A percentile compares a stretch with the other conserved stretches of the same genome.
phyloP scores from a whole-genome alignment of 1,140 invertebrate species.

The Megathymus violae region DNA sequence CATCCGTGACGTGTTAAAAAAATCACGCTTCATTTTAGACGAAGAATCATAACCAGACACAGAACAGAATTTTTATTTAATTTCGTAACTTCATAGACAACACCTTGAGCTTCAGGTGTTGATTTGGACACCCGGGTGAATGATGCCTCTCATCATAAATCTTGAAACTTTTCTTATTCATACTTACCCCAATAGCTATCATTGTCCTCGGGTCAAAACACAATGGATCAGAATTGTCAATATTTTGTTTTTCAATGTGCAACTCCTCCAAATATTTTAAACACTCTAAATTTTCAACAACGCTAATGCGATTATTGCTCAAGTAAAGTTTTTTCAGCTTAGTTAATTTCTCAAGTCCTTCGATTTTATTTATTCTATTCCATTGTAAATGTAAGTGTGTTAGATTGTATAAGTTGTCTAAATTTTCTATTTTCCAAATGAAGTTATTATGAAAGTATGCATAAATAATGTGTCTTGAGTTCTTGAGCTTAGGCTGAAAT shows the following conservation, averaged over 20 bases:
- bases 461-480: constrained; percentile 83
- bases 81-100: no score
- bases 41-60: no score
- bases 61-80: no score
- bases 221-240: constrained; percentile 83
- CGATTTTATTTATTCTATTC: constrained; percentile 86
- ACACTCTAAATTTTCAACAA: constrained; percentile 87
- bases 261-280: constrained; percentile 86
- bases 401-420: constrained; percentile 84
- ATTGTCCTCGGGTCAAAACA: constrained; percentile 87
- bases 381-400: constrained; percentile 88
- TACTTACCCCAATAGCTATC: constrained; percentile 84
- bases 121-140: no score
- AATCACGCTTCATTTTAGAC: no score
- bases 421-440: constrained; percentile 85
- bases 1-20: no score
- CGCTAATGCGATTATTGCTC: constrained; percentile 87
- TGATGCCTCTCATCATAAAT: no score
- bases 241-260: constrained; percentile 87
- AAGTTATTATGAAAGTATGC: constrained; percentile 87
- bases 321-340: constrained; percentile 87
- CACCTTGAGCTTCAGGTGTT: no score
- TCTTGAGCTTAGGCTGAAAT: constrained; percentile 82
- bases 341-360: constrained; percentile 84
- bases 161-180: no score